Base-by-base conservation (phyloP, 2,113 vertebrate genomes). In the Reinhardtius hippoglossoides region DNA sequence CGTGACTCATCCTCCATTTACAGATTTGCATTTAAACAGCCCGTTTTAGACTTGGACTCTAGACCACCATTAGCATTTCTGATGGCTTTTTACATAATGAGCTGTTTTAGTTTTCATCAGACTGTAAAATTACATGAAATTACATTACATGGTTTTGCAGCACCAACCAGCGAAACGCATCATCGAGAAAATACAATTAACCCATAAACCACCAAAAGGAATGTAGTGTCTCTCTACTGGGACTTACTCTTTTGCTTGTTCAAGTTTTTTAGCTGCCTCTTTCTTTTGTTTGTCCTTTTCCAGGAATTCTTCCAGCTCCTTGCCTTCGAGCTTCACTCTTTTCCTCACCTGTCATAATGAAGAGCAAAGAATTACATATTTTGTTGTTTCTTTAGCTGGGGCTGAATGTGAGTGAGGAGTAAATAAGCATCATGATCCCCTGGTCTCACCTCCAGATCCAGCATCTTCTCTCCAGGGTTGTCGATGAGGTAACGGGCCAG, bases 161-260 rank as follows among this genome's bases (percentile, higher is more conserved):
- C 40, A 9, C 16, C 35, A 35, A 21, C 37, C 40, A 42, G 12
- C 12, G 0, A 10, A 42, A 42, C 2, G 12, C 40, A 42, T 42
- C 10, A 42, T 42, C 40, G 3, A 42, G 40, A 2, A 40, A 40
- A 40, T 9, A 42, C 40, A 42, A 10, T 42, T 13, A 13, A 42
- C 40, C 3, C 0, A 42, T 42, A 42, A 40, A 31, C 35, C 35
- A 42, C 24, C 1, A 1, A 71, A 24, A 61, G 26, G 1, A 8
- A 2, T 1, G 35, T 40, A 14, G 5, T n/a, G 26, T 9, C 56
- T 71, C 56, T 71, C 42, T 9, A 54, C 18, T 54, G 20, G 2
- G 18, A 95, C 97, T 95, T 88, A 99, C 98, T 99, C 98, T 94
- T 99, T 99, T n/a, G 95, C 97, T 83, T 99, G 98, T 88, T 99